Evolutionary conservation across 2,113 vertebrate species (phyloP), one percentile per base, ranked within the genome.

Genomic region (Vanacampus margaritifer): DNA sequence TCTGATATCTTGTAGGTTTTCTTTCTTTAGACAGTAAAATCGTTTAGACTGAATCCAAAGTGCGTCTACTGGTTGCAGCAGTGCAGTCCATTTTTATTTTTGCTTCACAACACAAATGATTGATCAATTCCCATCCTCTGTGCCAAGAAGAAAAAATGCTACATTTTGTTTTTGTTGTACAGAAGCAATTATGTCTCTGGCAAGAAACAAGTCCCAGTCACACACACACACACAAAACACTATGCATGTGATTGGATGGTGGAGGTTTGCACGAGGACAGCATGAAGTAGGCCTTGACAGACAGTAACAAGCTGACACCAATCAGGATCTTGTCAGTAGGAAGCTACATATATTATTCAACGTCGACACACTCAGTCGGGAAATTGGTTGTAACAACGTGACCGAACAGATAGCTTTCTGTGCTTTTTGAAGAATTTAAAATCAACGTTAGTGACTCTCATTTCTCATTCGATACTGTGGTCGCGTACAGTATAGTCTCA

Each of bases 271-370:
- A 57, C 45, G 48, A 39, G 45, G 32, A 12, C 8, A 45, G 48
- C 36, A 61, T 51, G 50, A 51, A 48, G 45, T 35, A 17, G 24
- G 37, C 39, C 64, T 65, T 70, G 79, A 79, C 70, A 69, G 62
- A 64, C 81, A 73, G 79, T 65, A 66, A 59, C 60, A 45, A 24
- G 53, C 62, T 21, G 16, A 81, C 76, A 83, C 68, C 24, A 67
- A 68, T 71, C 78, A 86, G 69, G 71, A 73, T 67, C 59, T 66
- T 48, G 66, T 68, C 84, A 79, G 68, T 72, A 65, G 69, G 70
- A 74, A 35, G 24, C 43, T 65, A 59, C 72, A 59, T 57, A 9
- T 28, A 68, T 43, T 46, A 58, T 35, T 32, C 21, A 35, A 2
- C n/a, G 10, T 54, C 3, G 21, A 54, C 60, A 54, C n/a, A 67